Base-by-base conservation (phyloP, 1,140 invertebrate species). In the Solenopsis fugax region DNA sequence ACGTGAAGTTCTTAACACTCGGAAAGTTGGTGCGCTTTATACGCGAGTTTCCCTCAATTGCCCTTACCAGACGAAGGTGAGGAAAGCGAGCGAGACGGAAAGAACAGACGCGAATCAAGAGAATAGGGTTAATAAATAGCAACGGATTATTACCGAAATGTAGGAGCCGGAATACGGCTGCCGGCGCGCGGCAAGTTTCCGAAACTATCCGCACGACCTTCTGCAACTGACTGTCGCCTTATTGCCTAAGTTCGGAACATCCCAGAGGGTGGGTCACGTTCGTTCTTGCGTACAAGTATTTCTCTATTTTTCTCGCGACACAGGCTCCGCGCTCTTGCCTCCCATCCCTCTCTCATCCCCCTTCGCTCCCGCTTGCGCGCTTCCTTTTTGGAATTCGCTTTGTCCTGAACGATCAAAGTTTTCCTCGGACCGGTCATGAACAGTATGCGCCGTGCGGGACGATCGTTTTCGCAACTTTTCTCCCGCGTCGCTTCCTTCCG, bases 211-310 rank as follows among this genome's bases (percentile, higher is more conserved):
- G 37, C 64, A 69, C 62, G 65, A 73, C 89, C 85, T 88, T 89
- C 90, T 93, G 91, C 80, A 93, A 93, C 90, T 91, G 91, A 93
- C 92, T 92, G 88, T 86, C 72, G 91, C 91, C 92, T 93, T 94
- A 94, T 94, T 94, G 92, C 91, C 88, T 89, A 93, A 94, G 90
- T 93, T 93, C 76, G 90, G 91, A 93, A 92, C 91, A 92, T 91
- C 89, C 89, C 88, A 52, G 72, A 48, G 72, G 82, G 41, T 29
- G 69, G 41, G 60, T 52, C 76, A 86, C 82, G 85, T 78, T 89
- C 71, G 86, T 87, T 90, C 84, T 91, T 90, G 81, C 88, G 87
- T 91, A 88, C 81, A 72, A 72, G 81, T 89, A 72, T 88, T 88
- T 87, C 73, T 85, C 64, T 65, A 72, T 88, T 81, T 75, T 89